phyloP scores from a whole-genome alignment of 2,888 invertebrate genomes.

The Elegia similella region DNA sequence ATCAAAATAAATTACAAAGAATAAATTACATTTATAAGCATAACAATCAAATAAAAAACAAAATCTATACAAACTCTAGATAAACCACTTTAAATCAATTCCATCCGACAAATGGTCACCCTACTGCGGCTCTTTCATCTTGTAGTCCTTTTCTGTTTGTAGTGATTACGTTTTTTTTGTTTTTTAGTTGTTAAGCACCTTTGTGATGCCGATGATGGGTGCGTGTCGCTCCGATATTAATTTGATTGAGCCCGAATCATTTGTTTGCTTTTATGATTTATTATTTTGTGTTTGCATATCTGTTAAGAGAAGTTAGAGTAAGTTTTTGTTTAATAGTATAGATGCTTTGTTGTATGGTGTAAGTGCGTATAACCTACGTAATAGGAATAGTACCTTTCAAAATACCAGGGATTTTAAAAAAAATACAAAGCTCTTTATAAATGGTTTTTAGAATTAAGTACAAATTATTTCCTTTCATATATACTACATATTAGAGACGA shows the following conservation, averaged over 20 bases:
- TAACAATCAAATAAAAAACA: neutral
- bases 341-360: too few species aligned
- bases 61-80: neutral
- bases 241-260: conserved; percentile 61
- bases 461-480: too few species aligned
- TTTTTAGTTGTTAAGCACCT: conserved; percentile 60
- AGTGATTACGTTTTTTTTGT: conserved; percentile 52
- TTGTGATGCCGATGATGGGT: conserved; percentile 66
- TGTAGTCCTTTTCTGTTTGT: conserved; percentile 67
- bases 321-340: too few species aligned
- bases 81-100: neutral
- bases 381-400: too few species aligned
- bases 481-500: too few species aligned
- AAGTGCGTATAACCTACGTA: too few species aligned
- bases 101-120: conserved; percentile 27
- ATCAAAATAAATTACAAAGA: too few species aligned
- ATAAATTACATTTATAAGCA: neutral
- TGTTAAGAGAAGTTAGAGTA: too few species aligned
- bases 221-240: conserved; percentile 58
- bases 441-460: too few species aligned
- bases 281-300: too few species aligned
- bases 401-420: too few species aligned
- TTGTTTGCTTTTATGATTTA: conserved; percentile 25
- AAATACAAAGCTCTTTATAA: too few species aligned
- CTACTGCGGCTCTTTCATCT: conserved; percentile 64